Base-by-base conservation (phyloP, 2,888 invertebrate genomes). In the Sarcophaga caerulescens region DNA sequence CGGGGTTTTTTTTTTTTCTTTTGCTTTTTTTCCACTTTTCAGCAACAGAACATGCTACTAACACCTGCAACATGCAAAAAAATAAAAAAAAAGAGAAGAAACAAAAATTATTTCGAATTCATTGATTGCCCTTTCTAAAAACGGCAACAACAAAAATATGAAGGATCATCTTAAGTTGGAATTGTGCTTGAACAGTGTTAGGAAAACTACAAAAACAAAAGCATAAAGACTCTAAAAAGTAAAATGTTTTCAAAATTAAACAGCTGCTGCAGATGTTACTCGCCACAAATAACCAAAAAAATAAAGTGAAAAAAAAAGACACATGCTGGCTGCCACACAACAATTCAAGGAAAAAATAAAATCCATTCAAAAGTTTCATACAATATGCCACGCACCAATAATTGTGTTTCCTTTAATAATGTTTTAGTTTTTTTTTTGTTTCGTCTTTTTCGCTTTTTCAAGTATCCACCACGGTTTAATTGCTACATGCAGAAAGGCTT, bases 181-280 rank as follows among this genome's bases (percentile, higher is more conserved):
- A 62, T 74, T 62, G 65, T 60, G 25, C 6, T 68, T 19, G 59
- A 25, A 66, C 76, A 14, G 21, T 52, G 45, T 12, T 69, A 17
- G 62, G 68, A 62, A 17, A 74, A 65, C 57, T 21, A 52, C 8
- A 52, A 69, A 47, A 25, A 35, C 35, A 35, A 35, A 35, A 35
- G 35, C 8, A 10, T 35, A 62, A 77, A 57, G 60, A 69, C 35
- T 69, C 35, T 69, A 68, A 57, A 23, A 25, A 44, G 25, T 59
- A 59, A 65, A 65, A 66, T 35, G 57, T 75, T 65, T 66, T 23
- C 6, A 52, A 65, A 73, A 66, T 44, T 23, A 65, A 83, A 77
- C 85, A 85, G 82, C 85, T 85, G 85, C 85, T 77, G 85, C 85
- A 85, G 85, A 82, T 85, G 85, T 82, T 85, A 70, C 35, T 81